Evolutionary conservation across 2,888 invertebrate species (phyloP), one percentile per base, ranked within the genome.

Genomic region (Lithosia quadra): DNA sequence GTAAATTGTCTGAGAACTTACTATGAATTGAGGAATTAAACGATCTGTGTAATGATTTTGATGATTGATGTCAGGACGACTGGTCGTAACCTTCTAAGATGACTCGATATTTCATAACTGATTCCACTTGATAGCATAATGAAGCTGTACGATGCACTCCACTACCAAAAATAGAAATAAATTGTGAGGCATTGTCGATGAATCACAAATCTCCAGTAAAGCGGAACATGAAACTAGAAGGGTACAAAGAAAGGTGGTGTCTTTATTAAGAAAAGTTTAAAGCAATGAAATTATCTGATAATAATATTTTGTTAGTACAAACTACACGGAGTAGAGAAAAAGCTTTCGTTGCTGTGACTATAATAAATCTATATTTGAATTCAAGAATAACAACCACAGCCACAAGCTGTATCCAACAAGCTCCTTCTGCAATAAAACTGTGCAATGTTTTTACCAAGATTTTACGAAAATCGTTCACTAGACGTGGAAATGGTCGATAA

Each of bases 401-500:
- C 15, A 22, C 53, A 22, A 9, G 33, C 28, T 8, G 24, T 34
- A 36, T 56, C 8, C 24, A 64, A 64, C 9, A 22, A 43, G 49
- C 56, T 21, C 10, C 55, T 34, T 64, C 22, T 67, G 63, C 61
- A 56, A 57, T 56, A 75, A 60, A 68, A 43, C n/a, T 21, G 21
- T 28, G 33, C n/a, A 72, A 56, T 65, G 34, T 61, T 72, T 56
- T 24, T 43, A 34, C 22, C 28, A 65, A 69, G 34, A 64, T 74
- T 71, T 62, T 63, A 68, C 68, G 67, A 73, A 75, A 71, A 71
- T 62, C 69, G 61, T 62, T 74, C 70, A 76, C 71, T 78, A 77
- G 69, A 79, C 75, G 72, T 79, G 75, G 63, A 83, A 82, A 82
- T 80, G 79, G 83, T 63, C 68, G 78, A 82, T 82, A 80, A 83